Conservation (phyloP, 2,888 invertebrate species). For the Cenopis cana region DNA sequence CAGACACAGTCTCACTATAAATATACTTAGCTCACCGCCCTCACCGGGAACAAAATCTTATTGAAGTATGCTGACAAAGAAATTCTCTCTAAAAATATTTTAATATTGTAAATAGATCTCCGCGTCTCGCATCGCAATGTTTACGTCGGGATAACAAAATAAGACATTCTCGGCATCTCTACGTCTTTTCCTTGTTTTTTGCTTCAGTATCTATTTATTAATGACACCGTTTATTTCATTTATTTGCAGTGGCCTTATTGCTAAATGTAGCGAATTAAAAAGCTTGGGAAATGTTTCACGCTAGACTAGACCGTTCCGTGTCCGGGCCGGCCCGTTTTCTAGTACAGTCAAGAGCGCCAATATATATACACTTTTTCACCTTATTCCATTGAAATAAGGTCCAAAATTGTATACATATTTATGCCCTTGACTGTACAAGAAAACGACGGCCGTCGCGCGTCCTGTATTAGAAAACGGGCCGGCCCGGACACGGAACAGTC, state of each 20-base stretch:
- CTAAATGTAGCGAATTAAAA: conserved; percentile 5
- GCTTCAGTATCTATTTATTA: conserved; percentile 25
- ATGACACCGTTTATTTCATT: conserved; percentile 24
- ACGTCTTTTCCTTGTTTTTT: conserved; percentile 19
- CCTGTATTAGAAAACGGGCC: no score
- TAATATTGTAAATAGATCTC: conserved; percentile 42
- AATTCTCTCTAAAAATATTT: conserved; percentile 37
- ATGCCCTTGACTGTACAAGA: no score
- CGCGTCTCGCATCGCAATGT: conserved; percentile 25
- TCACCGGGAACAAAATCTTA: conserved; percentile 23
- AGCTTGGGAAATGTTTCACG: not conserved
- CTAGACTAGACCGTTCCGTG: no score
- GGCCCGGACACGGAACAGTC: no score
- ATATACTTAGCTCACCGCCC: conserved; percentile 10
- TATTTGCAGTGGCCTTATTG: conserved; percentile 19
- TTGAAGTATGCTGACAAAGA: conserved; percentile 36
- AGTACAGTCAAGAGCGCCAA: no score
- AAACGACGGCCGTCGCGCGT: no score
- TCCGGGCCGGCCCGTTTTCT: no score
- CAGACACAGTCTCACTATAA: conserved; percentile 38
- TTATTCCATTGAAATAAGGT: no score
- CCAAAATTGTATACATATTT: no score
- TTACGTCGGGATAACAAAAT: conserved; percentile 35
- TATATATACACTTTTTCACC: no score
- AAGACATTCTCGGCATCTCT: conserved; percentile 29